Percentiles rank a stretch among this genome's conserved stretches.
These are phyloP conservation scores for Volucella inanis DNA, from an alignment of 2,888 invertebrate species.

Conservation along the genomic window DNA sequence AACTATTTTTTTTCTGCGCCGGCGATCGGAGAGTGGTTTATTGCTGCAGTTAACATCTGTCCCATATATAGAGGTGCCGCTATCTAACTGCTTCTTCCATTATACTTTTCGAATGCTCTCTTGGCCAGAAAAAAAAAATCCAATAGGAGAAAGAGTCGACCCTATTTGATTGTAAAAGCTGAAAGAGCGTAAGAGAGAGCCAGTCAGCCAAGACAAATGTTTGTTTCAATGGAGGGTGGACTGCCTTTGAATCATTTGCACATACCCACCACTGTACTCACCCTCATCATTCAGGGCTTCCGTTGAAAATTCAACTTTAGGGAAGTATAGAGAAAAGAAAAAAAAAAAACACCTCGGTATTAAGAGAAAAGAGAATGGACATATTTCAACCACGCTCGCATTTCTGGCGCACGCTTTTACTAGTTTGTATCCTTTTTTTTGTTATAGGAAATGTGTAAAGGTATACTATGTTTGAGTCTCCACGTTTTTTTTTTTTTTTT, in stretches of 20 bases:
- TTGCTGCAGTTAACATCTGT: conserved; percentile 33
- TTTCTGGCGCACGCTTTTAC: conserved; percentile 41
- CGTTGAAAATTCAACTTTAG: conserved; percentile 20
- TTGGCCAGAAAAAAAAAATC: not conserved
- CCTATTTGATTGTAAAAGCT: conserved; percentile 6
- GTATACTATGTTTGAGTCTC: conserved; percentile 2
- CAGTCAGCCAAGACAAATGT: not conserved
- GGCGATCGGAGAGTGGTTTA: conserved; percentile 4
- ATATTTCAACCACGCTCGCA: conserved; percentile 43
- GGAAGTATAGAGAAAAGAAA: conserved; percentile 21
- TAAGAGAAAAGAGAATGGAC: conserved; percentile 5
- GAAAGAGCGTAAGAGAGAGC: conserved; percentile 15
- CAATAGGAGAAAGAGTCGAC: conserved; percentile 37
- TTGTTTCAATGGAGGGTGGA: conserved; percentile 16
- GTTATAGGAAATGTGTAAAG: conserved; percentile 29
- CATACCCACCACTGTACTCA: conserved; percentile 37
- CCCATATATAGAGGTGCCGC: not conserved
- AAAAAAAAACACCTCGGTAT: conserved; percentile 8
- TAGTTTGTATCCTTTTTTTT: conserved; percentile 25
- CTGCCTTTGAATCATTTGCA: conserved; percentile 49
- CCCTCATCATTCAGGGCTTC: conserved; percentile 52
- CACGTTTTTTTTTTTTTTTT: conserved; percentile 20
- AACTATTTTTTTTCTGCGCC: conserved; percentile 17
- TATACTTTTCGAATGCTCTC: conserved; percentile 14
- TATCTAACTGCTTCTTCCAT: conserved; percentile 20